Evolutionary conservation across 1,140 invertebrate species (phyloP).

Genomic region (Rhopalosiphum padi): DNA sequence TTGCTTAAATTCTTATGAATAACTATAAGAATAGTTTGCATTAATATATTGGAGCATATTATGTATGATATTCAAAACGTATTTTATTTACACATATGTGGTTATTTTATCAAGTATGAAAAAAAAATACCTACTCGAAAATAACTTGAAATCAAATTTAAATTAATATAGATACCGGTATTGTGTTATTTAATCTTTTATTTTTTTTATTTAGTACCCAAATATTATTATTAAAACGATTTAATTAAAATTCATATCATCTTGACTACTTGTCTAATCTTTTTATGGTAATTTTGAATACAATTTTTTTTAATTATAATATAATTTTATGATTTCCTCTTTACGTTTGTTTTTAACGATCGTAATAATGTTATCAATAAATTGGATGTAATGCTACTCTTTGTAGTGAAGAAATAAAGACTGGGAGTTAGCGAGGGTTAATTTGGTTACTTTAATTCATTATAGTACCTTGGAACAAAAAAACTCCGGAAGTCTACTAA

Average conservation of each 20-base stretch:
- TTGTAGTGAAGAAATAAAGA: not conserved
- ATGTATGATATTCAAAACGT: not conserved
- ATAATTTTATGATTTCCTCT: not conserved
- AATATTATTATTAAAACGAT: no score
- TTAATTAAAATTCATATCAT: not conserved
- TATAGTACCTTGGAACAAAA: not conserved
- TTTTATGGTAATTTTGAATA: not conserved
- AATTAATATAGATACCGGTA: not conserved
- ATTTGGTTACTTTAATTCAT: slow-evolving; percentile 2
- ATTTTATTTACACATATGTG: not conserved
- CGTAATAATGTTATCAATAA: not conserved
- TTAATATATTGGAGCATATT: not conserved
- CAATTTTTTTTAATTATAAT: not conserved
- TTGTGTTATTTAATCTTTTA: no score
- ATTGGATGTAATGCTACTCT: not conserved
- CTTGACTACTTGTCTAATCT: not conserved
- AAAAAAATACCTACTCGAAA: not conserved
- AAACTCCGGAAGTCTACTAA: not conserved
- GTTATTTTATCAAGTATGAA: not conserved
- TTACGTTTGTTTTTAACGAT: not conserved
- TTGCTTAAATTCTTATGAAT: not conserved
- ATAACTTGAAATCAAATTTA: not conserved
- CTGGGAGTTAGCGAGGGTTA: not conserved
- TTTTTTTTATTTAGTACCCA: no score
- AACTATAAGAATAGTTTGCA: not conserved